Evolutionary conservation across 2,888 invertebrate genomes (phyloP).

Genomic region (Scaptomyza flava): DNA sequence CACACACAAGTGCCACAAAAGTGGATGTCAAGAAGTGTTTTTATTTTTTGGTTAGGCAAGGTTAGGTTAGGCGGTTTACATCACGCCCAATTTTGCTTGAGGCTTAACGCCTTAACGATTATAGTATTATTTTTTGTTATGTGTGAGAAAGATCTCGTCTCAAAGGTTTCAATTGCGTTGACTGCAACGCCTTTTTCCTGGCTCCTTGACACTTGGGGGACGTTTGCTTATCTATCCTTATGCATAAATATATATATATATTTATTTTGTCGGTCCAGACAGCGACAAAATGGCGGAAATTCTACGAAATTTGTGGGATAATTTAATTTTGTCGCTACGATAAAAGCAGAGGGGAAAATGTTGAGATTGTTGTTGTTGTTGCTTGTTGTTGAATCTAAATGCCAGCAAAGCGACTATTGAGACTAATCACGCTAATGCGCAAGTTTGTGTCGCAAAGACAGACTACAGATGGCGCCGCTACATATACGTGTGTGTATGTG

Average conservation of each 20-base stretch:
- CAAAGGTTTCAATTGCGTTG: conserved; percentile 74
- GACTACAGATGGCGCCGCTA: conserved; percentile 62
- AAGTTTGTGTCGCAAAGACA: conserved; percentile 72
- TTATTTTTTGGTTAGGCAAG: not conserved
- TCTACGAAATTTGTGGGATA: conserved; percentile 50
- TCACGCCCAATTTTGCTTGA: conserved; percentile 82
- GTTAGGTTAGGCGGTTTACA: conserved; percentile 41
- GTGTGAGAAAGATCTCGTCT: conserved; percentile 16
- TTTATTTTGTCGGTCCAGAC: conserved; percentile 53
- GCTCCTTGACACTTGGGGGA: conserved; percentile 60
- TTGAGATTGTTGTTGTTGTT: conserved; percentile 14
- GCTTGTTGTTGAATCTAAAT: conserved; percentile 47
- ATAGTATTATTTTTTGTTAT: conserved; percentile 7
- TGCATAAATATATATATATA: too few relatives aligned
- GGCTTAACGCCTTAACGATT: conserved; percentile 81
- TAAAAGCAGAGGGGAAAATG: conserved; percentile 39
- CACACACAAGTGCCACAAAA: conserved; percentile 64
- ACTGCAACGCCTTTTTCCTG: conserved; percentile 77
- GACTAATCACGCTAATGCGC: conserved; percentile 80
- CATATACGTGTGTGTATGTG: conserved; percentile 2
- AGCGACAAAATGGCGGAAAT: conserved; percentile 71
- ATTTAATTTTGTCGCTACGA: conserved; percentile 51
- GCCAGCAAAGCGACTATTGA: conserved; percentile 74
- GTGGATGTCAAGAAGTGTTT: conserved; percentile 42
- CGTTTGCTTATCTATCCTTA: conserved; percentile 40